A percentile compares a stretch with the other conserved stretches of the same genome.
Conservation (phyloP, 2,113 vertebrate genomes). For the Phyllopteryx taeniolatus region DNA sequence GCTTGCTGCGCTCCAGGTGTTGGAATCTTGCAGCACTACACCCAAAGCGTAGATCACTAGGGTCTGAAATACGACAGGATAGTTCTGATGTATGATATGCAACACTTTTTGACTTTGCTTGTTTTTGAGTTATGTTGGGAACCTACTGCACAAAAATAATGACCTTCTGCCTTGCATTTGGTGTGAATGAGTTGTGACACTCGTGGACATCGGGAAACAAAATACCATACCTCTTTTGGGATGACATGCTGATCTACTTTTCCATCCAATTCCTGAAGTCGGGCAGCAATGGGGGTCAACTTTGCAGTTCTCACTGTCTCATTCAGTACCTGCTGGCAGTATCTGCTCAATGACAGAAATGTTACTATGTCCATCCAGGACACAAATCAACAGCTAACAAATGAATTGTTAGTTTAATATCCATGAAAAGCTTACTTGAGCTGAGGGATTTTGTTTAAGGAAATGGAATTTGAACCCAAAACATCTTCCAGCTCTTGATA, state of each 20-base stretch:
- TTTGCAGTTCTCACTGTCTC: conserved; percentile 91
- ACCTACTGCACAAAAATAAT: no score
- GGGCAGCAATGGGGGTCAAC: conserved; percentile 88
- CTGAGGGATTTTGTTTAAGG: conserved; percentile 84
- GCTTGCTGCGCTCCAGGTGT: conserved; percentile 84
- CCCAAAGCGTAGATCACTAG: conserved; percentile 93
- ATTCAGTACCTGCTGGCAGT: conserved; percentile 88
- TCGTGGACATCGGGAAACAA: conserved; percentile 5
- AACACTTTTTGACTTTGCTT: no score
- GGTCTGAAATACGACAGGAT: conserved; percentile 73
- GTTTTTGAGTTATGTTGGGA: no score
- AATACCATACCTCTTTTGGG: conserved; percentile 85
- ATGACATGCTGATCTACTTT: conserved; percentile 86
- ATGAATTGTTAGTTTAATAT: not conserved
- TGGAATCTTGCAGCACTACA: conserved; percentile 87
- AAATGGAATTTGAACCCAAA: conserved; percentile 82
- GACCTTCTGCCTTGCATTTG: not conserved
- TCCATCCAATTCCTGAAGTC: conserved; percentile 90
- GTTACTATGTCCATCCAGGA: not conserved
- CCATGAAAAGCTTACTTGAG: conserved; percentile 78
- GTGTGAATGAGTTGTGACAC: not conserved
- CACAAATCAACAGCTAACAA: not conserved
- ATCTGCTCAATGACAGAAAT: conserved; percentile 70
- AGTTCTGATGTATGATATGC: not conserved
- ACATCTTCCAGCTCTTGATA: conserved; percentile 80